Base-by-base conservation (phyloP, 2,797 vertebrate species). In the Sphenodon punctatus region DNA sequence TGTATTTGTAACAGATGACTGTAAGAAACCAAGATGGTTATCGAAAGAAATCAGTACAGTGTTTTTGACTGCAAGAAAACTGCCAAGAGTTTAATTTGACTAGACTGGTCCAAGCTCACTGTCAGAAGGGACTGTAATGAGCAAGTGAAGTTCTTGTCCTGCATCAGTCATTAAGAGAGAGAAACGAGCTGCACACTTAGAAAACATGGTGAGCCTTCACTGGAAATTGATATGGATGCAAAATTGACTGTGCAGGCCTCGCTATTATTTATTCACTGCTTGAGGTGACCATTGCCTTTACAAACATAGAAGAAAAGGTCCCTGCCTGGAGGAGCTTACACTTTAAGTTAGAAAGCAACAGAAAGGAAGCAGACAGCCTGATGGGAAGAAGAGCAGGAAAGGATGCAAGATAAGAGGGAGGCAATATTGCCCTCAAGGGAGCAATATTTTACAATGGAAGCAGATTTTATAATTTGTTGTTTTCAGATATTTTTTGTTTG, bases 241-340 rank as follows among this genome's bases (percentile, higher is more conserved):
- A 91, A 92, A 88, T 70, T 77, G 78, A 87, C 75, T 89, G 67
- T 77, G 83, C 49, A 82, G 71, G 89, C 68, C 61, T 86, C 85
- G 76, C 89, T 91, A 76, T 89, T 89, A 86, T 80, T 92, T 90
- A 69, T 86, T 92, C 88, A 90, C 83, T 75, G 55, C 74, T 90
- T 64, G 60, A 91, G 73, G 73, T 86, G 80, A 80, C 84, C 72
- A 61, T 71, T 72, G 69, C 80, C 66, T 77, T 93, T 87, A 87
- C 5, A 11, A 76, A 75, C 65, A 45, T 65, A 65, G 67, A 91
- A 81, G 85, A 91, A 22, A 16, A 91, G 77, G 65, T 85, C 72
- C 16, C 84, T 83, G 76, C 78, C 89, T 77, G 91, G 80, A 90
- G 84, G 69, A 90, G 41, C 58, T 82, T 82, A 76, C 67, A 85